phyloP scores from a whole-genome alignment of 2,797 vertebrate genomes.

The Malurus leucopterus region DNA sequence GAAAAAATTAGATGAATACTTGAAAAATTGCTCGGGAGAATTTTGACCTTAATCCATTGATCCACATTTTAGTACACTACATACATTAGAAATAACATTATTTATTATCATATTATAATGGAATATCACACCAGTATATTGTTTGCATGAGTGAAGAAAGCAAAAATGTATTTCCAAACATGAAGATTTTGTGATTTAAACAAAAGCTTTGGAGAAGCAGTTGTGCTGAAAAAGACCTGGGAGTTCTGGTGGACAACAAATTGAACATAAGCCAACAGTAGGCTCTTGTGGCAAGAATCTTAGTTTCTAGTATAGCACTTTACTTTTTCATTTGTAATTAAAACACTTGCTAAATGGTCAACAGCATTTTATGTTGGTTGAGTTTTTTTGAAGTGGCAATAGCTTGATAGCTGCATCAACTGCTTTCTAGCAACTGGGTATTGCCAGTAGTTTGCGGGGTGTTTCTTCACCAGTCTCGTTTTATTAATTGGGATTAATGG shows the following conservation, averaged over 20 bases:
- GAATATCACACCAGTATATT: neutral
- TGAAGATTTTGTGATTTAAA: neutral
- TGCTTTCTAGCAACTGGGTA: neutral
- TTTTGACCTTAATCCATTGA: conserved; percentile 13
- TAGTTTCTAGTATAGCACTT: neutral
- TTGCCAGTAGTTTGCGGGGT: neutral
- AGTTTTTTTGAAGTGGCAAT: neutral
- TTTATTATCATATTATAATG: neutral
- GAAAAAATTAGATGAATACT: conserved; percentile 35
- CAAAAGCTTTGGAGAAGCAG: neutral
- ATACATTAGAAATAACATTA: neutral
- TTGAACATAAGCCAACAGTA: neutral
- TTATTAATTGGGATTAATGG: neutral
- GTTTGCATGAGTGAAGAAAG: neutral
- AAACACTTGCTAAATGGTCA: neutral
- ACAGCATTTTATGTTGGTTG: too few relatives aligned
- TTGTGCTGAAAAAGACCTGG: neutral
- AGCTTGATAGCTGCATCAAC: neutral
- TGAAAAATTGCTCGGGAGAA: neutral
- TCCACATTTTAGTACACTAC: neutral
- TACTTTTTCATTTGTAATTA: neutral
- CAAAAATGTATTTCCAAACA: neutral
- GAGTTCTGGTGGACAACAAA: neutral
- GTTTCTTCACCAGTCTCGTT: neutral
- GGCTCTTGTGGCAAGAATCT: neutral